A percentile compares a stretch with the other conserved stretches of the same genome.
phyloP scores from a whole-genome alignment of 2,797 vertebrate species.

The Sebastes kiyomatsui region DNA sequence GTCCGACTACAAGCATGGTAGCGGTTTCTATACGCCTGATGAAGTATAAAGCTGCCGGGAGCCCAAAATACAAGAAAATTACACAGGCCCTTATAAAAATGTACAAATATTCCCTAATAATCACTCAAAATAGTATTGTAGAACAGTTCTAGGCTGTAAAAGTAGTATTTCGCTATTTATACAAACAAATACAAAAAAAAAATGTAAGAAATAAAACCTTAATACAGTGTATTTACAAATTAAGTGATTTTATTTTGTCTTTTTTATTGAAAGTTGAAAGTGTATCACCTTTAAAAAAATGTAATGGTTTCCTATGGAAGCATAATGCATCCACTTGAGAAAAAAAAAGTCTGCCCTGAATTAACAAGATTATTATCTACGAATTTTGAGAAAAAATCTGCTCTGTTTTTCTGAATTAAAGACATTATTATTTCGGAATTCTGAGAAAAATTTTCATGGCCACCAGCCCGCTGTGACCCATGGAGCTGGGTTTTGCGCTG shows the following conservation, averaged over 20 bases:
- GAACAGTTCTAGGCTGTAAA: neutral
- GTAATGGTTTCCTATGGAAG: too few relatives aligned
- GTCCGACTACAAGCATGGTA: neutral
- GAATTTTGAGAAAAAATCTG: too few relatives aligned
- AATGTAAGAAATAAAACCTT: neutral
- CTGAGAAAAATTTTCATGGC: neutral
- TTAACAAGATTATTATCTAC: neutral
- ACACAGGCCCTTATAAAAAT: neutral
- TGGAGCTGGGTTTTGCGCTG: too few relatives aligned
- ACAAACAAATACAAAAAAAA: neutral
- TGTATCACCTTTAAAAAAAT: too few relatives aligned
- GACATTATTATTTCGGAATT: neutral
- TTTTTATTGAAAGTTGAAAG: too few relatives aligned
- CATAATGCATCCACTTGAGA: too few relatives aligned
- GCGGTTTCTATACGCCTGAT: neutral
- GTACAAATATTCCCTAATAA: neutral
- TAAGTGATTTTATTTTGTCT: too few relatives aligned
- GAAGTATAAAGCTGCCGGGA: neutral
- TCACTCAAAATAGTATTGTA: neutral
- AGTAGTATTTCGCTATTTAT: neutral
- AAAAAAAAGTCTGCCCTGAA: neutral
- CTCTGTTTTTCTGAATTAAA: too few relatives aligned
- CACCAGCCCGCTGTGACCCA: too few relatives aligned
- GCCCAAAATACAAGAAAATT: neutral
- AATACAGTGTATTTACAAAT: neutral